Evolutionary conservation across 2,888 invertebrate genomes (phyloP), one percentile per base, ranked within the genome.

Genomic region (Lochmaea capreae): DNA sequence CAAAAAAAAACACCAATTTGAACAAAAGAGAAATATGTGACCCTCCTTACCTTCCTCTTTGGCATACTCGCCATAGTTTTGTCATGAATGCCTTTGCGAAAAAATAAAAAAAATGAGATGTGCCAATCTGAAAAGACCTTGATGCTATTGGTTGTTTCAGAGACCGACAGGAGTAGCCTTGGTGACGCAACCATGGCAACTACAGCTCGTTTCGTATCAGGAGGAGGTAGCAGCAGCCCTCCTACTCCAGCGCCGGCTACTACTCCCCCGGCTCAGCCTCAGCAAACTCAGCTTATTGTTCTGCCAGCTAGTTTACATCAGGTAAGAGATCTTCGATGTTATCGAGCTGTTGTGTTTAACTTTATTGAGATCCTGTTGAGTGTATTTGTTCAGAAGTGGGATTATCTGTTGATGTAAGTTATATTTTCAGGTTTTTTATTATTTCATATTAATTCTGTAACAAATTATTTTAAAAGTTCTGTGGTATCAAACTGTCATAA

Each of bases 121-220:
- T 61, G 16, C 61, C 33, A 63, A 63, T 63, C 62, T 63, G 54
- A 18, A 10, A 58, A 71, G n/a, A 26, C 57, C 57, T 18, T 63
- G 18, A 63, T 49, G 57, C 69, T 71, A 80, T 84, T 83, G 85
- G 83, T 79, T 83, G 82, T 86, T 86, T 75, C 85, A 87, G 86
- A 84, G 84, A 84, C 83, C 81, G 84, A 79, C 81, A 77, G 85
- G 84, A 83, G 87, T 86, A 86, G 85, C 85, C 86, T 85, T 84
- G 87, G 87, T 84, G 84, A 87, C 84, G 84, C 77, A 81, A 83
- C 83, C 87, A 87, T 87, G 87, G 87, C 86, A 90, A 90, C 77
- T 88, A 89, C 87, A 89, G 90, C 84, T 89, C 91, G 68, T 89
- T 91, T 74, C 89, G 90, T 84, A 63, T 58, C 72, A 26, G 82